Evolutionary conservation across 2,797 vertebrate genomes (phyloP).

Genomic region (Adrianichthys oophorus): DNA sequence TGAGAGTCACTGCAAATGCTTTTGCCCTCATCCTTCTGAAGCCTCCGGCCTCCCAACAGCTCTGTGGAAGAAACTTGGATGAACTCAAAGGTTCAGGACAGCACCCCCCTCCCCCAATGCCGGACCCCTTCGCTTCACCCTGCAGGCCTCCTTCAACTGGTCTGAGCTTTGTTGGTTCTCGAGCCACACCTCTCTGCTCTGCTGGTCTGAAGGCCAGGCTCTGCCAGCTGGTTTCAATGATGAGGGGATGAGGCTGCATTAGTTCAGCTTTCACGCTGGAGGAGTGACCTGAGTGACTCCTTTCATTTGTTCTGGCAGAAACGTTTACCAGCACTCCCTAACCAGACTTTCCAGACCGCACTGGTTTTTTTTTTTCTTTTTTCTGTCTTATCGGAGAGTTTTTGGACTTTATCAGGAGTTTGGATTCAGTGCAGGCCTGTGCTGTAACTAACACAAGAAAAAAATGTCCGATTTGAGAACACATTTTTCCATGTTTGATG

Average conservation of each 20-base stretch:
- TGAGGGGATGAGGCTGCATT: slow-evolving; percentile 36
- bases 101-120: slow-evolving; percentile 17
- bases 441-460: slow-evolving; percentile 33
- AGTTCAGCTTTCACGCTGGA: slow-evolving; percentile 36
- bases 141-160: slow-evolving; percentile 40
- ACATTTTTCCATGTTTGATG: too few species aligned
- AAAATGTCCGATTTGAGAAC: slow-evolving; percentile 18
- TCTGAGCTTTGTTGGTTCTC: slow-evolving; percentile 42
- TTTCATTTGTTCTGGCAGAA: slow-evolving; percentile 17
- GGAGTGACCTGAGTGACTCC: slow-evolving; percentile 5
- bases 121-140: slow-evolving; percentile 24
- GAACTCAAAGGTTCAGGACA: slow-evolving; percentile 26
- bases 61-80: slow-evolving; percentile 22
- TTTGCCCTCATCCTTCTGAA: slow-evolving; percentile 51
- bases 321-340: not conserved
- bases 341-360: not conserved
- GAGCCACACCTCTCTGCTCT: slow-evolving; percentile 39
- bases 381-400: slow-evolving; percentile 19
- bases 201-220: slow-evolving; percentile 52
- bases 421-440: slow-evolving; percentile 25
- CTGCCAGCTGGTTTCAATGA: slow-evolving; percentile 57
- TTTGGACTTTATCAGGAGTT: slow-evolving; percentile 34
- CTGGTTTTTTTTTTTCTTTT: slow-evolving; percentile 7
- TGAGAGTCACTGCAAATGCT: slow-evolving; percentile 60
- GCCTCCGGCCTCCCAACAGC: slow-evolving; percentile 46